Evolutionary conservation across 2,888 invertebrate species (phyloP), one percentile per base, ranked within the genome.

Genomic region (Biston stratarius): DNA sequence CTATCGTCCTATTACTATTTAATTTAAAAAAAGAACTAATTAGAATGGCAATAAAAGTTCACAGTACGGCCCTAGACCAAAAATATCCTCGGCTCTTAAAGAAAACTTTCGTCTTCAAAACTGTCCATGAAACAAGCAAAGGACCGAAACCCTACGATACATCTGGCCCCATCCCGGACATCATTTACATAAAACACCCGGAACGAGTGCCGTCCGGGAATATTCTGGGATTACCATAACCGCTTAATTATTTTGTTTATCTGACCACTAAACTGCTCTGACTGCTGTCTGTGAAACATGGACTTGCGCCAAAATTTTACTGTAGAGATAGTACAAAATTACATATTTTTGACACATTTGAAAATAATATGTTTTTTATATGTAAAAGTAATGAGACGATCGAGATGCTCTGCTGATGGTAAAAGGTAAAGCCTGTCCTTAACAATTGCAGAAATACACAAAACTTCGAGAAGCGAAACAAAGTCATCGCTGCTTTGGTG

Each of bases 221-320:
- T 47, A n/a, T 59, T 61, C 56, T 61, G 8, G 59, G 61, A 74
- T 73, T 72, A 75, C 76, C 88, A 87, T 88, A 85, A 88, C 83
- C 84, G 87, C 83, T 89, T 89, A 88, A 88, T 90, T 90, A 89
- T 90, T 90, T 90, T 87, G 89, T 90, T 90, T 90, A 88, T 90
- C 88, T 89, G 87, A 89, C 90, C 89, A 87, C 85, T 89, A 87
- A 88, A 88, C 85, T 83, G 85, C 84, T 82, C 78, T 78, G 84
- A 85, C 83, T 85, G 76, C 64, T 65, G 74, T 72, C 53, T 33
- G 60, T 61, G 60, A 56, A 65, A 60, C 52, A 75, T 81, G 82
- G 81, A 81, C 77, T 74, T 44, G 61, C 76, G 82, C 82, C 81
- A 83, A 69, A 62, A 59, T 59, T 58, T 11, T 42, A 55, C 38